Percentiles rank a stretch among this genome's conserved stretches.
Conservation (phyloP, 2,113 vertebrate genomes). For the Equus quagga region DNA sequence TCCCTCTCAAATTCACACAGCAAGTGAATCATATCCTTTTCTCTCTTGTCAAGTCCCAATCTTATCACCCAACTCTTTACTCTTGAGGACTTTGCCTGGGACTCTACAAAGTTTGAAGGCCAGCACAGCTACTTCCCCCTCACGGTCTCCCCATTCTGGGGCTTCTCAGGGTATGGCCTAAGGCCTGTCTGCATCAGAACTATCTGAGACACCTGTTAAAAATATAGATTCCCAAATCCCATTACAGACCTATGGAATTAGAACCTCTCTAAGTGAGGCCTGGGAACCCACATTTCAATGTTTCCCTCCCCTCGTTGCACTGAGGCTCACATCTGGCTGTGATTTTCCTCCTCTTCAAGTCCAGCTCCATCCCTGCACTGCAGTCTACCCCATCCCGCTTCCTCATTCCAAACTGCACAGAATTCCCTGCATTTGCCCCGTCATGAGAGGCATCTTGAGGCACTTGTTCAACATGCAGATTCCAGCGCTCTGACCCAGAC, state of each 20-base stretch:
- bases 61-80: neutral
- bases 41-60: neutral
- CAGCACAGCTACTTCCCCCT: neutral
- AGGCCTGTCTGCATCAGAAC: neutral
- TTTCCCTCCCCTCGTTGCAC: too few relatives aligned
- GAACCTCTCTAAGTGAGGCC: neutral
- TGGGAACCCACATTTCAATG: neutral
- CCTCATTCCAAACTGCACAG: neutral
- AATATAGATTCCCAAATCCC: neutral
- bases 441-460: neutral
- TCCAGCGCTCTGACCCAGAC: neutral
- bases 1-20: neutral
- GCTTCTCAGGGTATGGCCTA: neutral
- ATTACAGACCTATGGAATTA: neutral
- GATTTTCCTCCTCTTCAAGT: neutral
- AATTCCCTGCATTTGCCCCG: neutral
- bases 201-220: neutral
- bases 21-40: neutral
- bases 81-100: neutral
- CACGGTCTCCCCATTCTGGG: neutral
- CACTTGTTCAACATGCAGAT: neutral
- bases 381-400: neutral
- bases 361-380: neutral
- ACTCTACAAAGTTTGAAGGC: neutral
- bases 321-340: neutral